Evolutionary conservation across 1,140 invertebrate species (phyloP), one percentile per base, ranked within the genome.

Genomic region (Hycleus phaleratus): DNA sequence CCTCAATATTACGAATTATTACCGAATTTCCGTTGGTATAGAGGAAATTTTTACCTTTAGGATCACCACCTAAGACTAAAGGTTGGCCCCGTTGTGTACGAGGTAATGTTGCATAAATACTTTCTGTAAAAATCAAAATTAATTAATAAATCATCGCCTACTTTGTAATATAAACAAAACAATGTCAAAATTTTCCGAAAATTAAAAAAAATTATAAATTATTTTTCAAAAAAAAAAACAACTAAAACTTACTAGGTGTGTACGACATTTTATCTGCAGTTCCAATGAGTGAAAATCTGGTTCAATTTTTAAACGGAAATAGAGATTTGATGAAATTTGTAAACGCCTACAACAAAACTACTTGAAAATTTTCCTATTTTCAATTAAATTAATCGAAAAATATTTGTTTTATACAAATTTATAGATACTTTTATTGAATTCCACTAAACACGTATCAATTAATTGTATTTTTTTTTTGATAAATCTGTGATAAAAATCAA

Each of bases 1-100:
- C 91, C 63, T 94, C 90, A 70, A 98, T 94, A 77, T 98, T 91
- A 58, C 97, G 81, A 68, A 99, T 98, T 67, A 97, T 96, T 43
- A 99, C 93, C 71, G 90, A 96, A 72, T 97, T 96, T 62, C 95
- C 95, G 82, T 98, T 97, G 39, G 92, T 90, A 74, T 99, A 99
- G 18, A 99, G 80, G 74, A 98, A 95, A 71, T 93, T 97, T 68
- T 96, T 95, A 44, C 95, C 95, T 76, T 98, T 97, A 7, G 95
- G 95, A 81, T 97, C 95, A 24, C 86, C 86, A 51, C 93, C 93
- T 49, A 99, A 73, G 42, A 98, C 94, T 61, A 98, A 82, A 24
- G 95, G 92, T 66, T 91, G 86, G 24, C 96, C 97, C 68, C 96
- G 80, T 69, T 88, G 85, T 18, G 97, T 98, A 68, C 88, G 84